Evolutionary conservation across 2,113 vertebrate genomes (phyloP), one percentile per base, ranked within the genome.

Genomic region (Edolisoma coerulescens): DNA sequence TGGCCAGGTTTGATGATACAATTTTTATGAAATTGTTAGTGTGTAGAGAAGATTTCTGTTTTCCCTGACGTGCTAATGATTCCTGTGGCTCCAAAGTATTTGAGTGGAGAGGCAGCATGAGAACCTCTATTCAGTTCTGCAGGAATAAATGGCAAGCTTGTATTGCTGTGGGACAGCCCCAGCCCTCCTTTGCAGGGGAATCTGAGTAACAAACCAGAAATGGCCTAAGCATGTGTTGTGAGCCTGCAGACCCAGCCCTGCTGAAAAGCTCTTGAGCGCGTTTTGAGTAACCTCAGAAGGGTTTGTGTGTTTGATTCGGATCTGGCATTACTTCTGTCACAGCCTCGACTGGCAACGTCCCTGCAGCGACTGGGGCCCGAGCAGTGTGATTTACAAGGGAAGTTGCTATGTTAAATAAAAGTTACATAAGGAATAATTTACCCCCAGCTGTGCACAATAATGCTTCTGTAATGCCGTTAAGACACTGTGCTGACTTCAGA

Each of bases 401-500:
- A 91, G 79, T 78, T 70, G 41, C 79, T 89, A 41, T 32, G 85
- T 90, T 92, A 92, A 95, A 80, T 77, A 86, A 83, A 93, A 96
- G 76, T 92, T 95, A 56, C 88, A 54, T 78, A 81, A 86, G 79
- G 95, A 86, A 85, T 53, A 85, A 89, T 95, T 93, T 93, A 78
- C 83, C 85, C 85, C 90, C 54, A 32, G 85, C 83, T 1, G 47
- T 0, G 17, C 47, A 69, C 83, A 86, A 37, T 87, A 71, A 74
- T 24, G 54, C 68, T 74, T 75, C 71, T 95, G n/a, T 85, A 86
- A 88, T 90, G 84, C 71, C 33, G 10, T 77, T 87, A 76, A 77
- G 87, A 78, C 19, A 0, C 39, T 76, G 49, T 53, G 67, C 67
- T 63, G 71, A 87, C 87, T 85, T 76, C 78, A 94, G 87, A 94